Evolutionary conservation across 2,113 vertebrate species (phyloP), one percentile per base, ranked within the genome.

Genomic region (Gadus chalcogrammus): DNA sequence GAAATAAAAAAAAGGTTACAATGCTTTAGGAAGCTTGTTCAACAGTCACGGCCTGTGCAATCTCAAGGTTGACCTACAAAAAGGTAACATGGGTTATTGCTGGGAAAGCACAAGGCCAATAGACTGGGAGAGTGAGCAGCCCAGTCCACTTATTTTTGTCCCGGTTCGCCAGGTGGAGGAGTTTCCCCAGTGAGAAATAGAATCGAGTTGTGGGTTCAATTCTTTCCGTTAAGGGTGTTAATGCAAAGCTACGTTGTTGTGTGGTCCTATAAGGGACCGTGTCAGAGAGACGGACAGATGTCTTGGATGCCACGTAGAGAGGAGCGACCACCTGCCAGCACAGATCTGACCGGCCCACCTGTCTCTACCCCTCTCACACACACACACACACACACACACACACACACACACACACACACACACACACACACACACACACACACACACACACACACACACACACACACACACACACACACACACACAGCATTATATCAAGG

Each of bases 291-390:
- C 11, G 71, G 42, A 65, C 31, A 22, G 64, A 28, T 66, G 79
- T 61, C 71, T 72, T 71, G 56, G 60, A 75, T 70, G 71, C 64
- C 67, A 71, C 76, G 78, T 72, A 64, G 63, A 75, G 70, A 24
- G 69, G 78, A 74, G 61, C 16, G 55, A 73, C 67, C 73, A 58
- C 65, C 66, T 71, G 31, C 12, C 3, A 76, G 69, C 64, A 52
- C 28, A 59, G 55, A 74, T 68, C 65, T 76, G 74, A 66, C 68
- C 48, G 78, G 48, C 71, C 63, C 63, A 65, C 63, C 59, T 61
- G 59, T 61, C 22, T 17, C 13, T 8, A 18, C 11, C 73, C 68
- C 76, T 9, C 79, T 27, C 60, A 78, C 16, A 5, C 28, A 3
- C 38, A 22, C 64, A 48, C 31, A 20, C 64, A 65, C 35, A 48